Evolutionary conservation across 2,888 invertebrate genomes (phyloP).

Genomic region (Congeria kusceri): DNA sequence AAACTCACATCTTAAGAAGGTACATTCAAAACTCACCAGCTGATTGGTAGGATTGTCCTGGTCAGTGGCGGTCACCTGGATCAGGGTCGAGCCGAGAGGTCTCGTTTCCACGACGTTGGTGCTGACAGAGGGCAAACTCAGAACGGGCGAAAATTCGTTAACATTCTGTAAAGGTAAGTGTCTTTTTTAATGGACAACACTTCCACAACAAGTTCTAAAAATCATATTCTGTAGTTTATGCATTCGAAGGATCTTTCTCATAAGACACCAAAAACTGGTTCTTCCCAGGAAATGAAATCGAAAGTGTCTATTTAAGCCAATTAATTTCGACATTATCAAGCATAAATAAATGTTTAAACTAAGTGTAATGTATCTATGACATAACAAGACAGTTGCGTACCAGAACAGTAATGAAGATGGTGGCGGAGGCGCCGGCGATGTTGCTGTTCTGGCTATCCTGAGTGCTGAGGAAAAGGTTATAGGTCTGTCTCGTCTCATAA

Average conservation of each 20-base stretch:
- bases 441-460: slow-evolving; percentile 69
- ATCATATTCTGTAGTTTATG: no score
- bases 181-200: no score
- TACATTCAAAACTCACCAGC: slow-evolving; percentile 28
- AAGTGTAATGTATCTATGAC: no score
- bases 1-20: no score
- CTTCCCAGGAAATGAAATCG: no score
- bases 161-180: slow-evolving; percentile 74
- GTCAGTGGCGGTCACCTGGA: slow-evolving; percentile 68
- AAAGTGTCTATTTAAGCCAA: no score
- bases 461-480: slow-evolving; percentile 77
- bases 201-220: no score
- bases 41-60: slow-evolving; percentile 66
- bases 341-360: no score
- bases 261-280: no score
- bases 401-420: slow-evolving; percentile 75
- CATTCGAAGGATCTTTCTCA: no score
- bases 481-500: slow-evolving; percentile 71
- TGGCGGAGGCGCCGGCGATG: slow-evolving; percentile 67
- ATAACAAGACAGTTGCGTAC: slow-evolving; percentile 63
- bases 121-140: slow-evolving; percentile 51
- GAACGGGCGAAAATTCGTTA: slow-evolving; percentile 77
- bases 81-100: slow-evolving; percentile 60
- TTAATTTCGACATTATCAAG: no score
- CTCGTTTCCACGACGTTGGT: slow-evolving; percentile 65